Conservation (phyloP, 2,888 invertebrate species). For the Archips crataeganus region DNA sequence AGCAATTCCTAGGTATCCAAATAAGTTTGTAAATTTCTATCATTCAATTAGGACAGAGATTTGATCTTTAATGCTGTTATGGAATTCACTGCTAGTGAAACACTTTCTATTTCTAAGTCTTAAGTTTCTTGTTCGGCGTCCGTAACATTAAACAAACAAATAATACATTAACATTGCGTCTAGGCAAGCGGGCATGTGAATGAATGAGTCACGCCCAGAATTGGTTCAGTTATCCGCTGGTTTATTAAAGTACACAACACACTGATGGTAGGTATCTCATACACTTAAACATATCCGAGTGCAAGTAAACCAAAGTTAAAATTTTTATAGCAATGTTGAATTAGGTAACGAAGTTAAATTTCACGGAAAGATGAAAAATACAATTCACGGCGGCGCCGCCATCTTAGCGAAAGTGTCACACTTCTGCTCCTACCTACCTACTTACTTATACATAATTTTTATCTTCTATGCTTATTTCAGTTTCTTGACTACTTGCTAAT, state of each 20-base stretch:
- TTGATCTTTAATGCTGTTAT: background rate
- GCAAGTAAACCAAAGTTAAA: background rate
- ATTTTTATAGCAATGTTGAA: background rate
- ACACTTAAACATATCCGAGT: background rate
- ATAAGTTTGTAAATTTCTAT: background rate
- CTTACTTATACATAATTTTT: too few species aligned
- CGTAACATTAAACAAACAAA: constrained; percentile 39
- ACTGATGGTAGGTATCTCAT: constrained; percentile 14
- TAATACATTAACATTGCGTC: constrained; percentile 39
- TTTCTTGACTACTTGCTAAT: too few species aligned
- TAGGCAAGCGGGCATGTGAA: constrained; percentile 67
- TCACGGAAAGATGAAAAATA: background rate
- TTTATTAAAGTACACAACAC: constrained; percentile 56
- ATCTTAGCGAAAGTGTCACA: too few species aligned
- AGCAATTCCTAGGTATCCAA: background rate
- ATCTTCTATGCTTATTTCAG: too few species aligned
- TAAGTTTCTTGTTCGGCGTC: constrained; percentile 24
- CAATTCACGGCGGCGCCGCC: too few species aligned
- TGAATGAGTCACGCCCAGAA: constrained; percentile 78
- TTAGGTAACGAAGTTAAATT: background rate
- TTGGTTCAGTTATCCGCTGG: constrained; percentile 71
- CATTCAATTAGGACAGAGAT: background rate
- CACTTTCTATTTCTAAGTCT: background rate
- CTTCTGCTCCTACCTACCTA: background rate
- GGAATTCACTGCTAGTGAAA: background rate